phyloP scores from a whole-genome alignment of 2,797 vertebrate genomes.

The Dryobates pubescens region DNA sequence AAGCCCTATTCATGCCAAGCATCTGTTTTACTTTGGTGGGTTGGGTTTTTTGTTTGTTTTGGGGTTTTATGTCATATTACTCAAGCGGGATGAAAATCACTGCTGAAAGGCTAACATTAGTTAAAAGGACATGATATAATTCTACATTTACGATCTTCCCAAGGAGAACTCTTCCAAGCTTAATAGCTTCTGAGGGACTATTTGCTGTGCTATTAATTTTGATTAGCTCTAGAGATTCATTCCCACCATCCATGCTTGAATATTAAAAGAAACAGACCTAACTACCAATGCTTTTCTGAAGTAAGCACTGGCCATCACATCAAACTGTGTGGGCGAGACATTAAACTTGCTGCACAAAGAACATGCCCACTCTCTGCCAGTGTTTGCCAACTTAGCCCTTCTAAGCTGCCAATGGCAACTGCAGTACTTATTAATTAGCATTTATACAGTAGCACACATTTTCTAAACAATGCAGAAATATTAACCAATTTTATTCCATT shows the following conservation, averaged over 20 bases:
- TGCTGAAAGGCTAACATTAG: background rate
- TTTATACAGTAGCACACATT: background rate
- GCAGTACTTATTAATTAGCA: background rate
- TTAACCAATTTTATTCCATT: background rate
- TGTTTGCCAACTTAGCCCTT: background rate
- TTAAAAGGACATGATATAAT: slow-evolving; percentile 15
- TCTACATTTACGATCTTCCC: background rate
- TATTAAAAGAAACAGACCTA: background rate
- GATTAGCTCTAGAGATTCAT: slow-evolving; percentile 52
- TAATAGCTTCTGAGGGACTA: slow-evolving; percentile 47
- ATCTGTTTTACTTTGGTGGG: slow-evolving; percentile 54
- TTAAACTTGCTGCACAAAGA: background rate
- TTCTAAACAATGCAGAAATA: background rate
- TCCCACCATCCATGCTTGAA: background rate
- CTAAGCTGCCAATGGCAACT: background rate
- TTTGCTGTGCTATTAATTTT: slow-evolving; percentile 59
- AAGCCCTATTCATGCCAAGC: slow-evolving; percentile 32
- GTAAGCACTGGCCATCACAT: background rate
- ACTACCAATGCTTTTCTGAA: background rate
- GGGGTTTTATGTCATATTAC: slow-evolving; percentile 13
- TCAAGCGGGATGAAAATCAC: slow-evolving; percentile 10
- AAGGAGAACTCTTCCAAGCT: background rate
- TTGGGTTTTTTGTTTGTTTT: no score
- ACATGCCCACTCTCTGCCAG: background rate
- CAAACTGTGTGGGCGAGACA: background rate